Percentiles rank a stretch among this genome's conserved stretches.
Evolutionary conservation across 2,888 invertebrate genomes (phyloP).

Genomic region (Philhelius pedissequus): DNA sequence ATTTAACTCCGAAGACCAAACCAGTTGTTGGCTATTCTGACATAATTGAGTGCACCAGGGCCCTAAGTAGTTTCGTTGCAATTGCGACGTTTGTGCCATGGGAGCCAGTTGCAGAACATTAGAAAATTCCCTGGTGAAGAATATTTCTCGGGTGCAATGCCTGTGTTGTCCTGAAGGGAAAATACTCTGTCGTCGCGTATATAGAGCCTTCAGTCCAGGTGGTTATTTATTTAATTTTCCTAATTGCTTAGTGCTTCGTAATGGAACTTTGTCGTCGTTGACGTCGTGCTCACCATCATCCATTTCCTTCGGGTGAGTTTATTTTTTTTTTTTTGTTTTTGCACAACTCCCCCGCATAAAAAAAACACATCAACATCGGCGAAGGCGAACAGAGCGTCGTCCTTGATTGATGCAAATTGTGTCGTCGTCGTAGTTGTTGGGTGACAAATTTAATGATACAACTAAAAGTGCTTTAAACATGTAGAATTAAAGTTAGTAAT

Average conservation of each 20-base stretch:
- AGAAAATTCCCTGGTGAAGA: neutral
- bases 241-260: conserved; percentile 43
- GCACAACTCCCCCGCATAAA: neutral
- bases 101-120: neutral
- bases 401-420: conserved; percentile 64
- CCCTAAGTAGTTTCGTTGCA: neutral
- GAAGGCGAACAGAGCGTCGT: conserved; percentile 24
- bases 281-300: conserved; percentile 1
- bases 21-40: conserved; percentile 15
- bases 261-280: conserved; percentile 1
- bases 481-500: conserved; percentile 64
- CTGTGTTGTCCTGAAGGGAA: neutral
- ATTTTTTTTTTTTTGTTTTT: conserved; percentile 4
- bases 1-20: neutral
- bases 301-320: conserved; percentile 3
- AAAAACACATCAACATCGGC: conserved; percentile 41
- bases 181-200: neutral
- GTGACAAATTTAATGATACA: conserved; percentile 66
- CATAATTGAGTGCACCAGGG: conserved; percentile 46
- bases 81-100: neutral
- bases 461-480: conserved; percentile 65
- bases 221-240: conserved; percentile 65
- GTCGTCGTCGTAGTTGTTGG: conserved; percentile 18
- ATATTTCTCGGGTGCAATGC: conserved; percentile 13
- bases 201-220: conserved; percentile 47